These are phyloP conservation scores for Actias luna DNA, from an alignment of 2,888 invertebrate species.

Conservation along the genomic window DNA sequence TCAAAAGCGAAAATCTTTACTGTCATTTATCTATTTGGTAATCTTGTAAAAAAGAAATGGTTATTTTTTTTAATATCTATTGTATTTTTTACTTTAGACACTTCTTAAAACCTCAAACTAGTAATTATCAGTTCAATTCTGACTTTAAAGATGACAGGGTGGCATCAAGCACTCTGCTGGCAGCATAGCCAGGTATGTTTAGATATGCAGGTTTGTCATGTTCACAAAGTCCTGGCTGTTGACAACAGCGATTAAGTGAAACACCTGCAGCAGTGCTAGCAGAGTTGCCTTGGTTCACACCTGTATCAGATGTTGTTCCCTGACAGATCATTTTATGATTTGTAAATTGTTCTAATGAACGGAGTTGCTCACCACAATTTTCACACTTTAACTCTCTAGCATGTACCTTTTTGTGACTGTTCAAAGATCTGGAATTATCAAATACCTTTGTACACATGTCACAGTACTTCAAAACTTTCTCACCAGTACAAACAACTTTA, in stretches of 20 bases:
- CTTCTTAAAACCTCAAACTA: not conserved
- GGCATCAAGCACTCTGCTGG: slow-evolving; percentile 72
- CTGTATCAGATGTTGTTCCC: slow-evolving; percentile 53
- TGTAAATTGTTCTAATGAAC: slow-evolving; percentile 76
- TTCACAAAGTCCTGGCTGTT: slow-evolving; percentile 75
- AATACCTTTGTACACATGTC: slow-evolving; percentile 81
- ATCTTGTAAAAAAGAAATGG: slow-evolving; percentile 69
- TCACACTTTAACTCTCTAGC: slow-evolving; percentile 79
- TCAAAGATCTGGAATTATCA: slow-evolving; percentile 78
- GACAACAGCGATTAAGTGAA: slow-evolving; percentile 66
- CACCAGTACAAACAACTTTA: slow-evolving; percentile 78
- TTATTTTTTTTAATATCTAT: slow-evolving; percentile 31
- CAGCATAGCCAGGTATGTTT: slow-evolving; percentile 77
- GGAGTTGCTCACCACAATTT: slow-evolving; percentile 75
- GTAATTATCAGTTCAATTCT: slow-evolving; percentile 69
- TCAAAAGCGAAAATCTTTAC: slow-evolving; percentile 77
- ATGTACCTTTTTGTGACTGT: slow-evolving; percentile 80
- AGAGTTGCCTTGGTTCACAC: slow-evolving; percentile 53
- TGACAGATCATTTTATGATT: slow-evolving; percentile 77
- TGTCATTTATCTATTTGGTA: slow-evolving; percentile 77
- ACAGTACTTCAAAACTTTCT: slow-evolving; percentile 76
- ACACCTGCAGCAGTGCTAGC: slow-evolving; percentile 30
- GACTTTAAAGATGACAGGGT: slow-evolving; percentile 75
- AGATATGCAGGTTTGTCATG: slow-evolving; percentile 79
- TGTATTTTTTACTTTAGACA: not conserved